Evolutionary conservation across 92 coral and sea anemone species (phyloP).

Genomic region (Muricea muricata): DNA sequence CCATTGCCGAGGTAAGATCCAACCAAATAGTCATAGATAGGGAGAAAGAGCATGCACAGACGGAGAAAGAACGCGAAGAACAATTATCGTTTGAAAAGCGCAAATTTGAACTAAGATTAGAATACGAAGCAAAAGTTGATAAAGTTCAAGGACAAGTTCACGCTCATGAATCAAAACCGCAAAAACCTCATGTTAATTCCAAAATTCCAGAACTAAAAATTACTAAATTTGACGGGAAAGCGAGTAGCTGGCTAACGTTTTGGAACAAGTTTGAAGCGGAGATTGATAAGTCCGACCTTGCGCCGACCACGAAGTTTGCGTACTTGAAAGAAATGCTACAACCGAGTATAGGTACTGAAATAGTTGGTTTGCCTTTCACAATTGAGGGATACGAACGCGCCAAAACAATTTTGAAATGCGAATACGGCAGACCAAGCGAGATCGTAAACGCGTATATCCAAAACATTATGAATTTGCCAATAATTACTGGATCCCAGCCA

Average conservation of each 20-base stretch:
- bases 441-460: slow-evolving; percentile 16
- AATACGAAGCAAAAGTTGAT: no score
- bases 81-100: background rate
- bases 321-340: background rate
- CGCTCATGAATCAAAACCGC: slow-evolving; percentile 1
- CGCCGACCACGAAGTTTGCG: background rate
- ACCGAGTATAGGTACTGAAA: background rate
- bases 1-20: background rate
- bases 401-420: no score
- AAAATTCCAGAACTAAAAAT: no score
- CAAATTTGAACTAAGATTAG: no score
- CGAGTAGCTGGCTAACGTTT: no score
- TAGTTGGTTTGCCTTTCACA: no score
- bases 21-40: background rate
- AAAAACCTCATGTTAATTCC: no score
- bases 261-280: no score
- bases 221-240: no score
- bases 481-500: no score
- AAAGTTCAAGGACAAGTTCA: background rate
- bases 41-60: background rate
- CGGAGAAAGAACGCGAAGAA: background rate
- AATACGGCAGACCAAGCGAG: slow-evolving; percentile 16
- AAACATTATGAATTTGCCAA: slow-evolving; percentile 28
- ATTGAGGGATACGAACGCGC: no score
- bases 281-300: no score